phyloP scores from a whole-genome alignment of 2,888 invertebrate genomes.

The Drosophila siamana region DNA sequence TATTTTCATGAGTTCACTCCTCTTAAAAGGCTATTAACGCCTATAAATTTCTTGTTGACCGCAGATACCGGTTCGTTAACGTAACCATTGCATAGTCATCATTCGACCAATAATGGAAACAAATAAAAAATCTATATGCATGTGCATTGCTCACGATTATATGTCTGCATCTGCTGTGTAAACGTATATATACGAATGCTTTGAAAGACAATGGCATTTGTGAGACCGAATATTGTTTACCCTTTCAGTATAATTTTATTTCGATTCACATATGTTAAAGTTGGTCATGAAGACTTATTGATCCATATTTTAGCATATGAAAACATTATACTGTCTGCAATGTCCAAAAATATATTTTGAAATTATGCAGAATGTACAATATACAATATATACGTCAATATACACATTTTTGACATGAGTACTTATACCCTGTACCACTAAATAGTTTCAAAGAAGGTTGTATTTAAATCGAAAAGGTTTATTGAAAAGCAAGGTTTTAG shows the following conservation, averaged over 20 bases:
- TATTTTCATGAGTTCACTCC: conserved; percentile 24
- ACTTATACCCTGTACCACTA: not conserved
- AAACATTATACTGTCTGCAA: not conserved
- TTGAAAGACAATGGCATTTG: not conserved
- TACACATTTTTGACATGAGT: conserved; percentile 1
- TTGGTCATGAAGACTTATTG: not conserved
- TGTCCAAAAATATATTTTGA: conserved; percentile 7
- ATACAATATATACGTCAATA: conserved; percentile 1
- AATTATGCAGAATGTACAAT: conserved; percentile 2
- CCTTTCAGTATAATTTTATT: conserved; percentile 4
- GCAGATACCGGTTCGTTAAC: conserved; percentile 23
- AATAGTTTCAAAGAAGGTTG: not conserved
- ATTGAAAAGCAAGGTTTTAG: not conserved
- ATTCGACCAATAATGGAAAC: conserved; percentile 25
- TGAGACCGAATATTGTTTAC: conserved; percentile 7
- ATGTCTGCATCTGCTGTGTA: not conserved
- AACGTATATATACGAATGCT: too few species aligned
- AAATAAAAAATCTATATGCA: conserved; percentile 23
- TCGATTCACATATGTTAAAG: not conserved
- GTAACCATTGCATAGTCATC: conserved; percentile 37
- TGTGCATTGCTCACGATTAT: not conserved
- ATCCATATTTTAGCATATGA: not conserved
- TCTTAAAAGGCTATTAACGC: conserved; percentile 35
- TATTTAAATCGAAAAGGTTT: not conserved
- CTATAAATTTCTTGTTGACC: conserved; percentile 32